phyloP scores from a whole-genome alignment of 2,888 invertebrate species.

The Thalpophila matura region DNA sequence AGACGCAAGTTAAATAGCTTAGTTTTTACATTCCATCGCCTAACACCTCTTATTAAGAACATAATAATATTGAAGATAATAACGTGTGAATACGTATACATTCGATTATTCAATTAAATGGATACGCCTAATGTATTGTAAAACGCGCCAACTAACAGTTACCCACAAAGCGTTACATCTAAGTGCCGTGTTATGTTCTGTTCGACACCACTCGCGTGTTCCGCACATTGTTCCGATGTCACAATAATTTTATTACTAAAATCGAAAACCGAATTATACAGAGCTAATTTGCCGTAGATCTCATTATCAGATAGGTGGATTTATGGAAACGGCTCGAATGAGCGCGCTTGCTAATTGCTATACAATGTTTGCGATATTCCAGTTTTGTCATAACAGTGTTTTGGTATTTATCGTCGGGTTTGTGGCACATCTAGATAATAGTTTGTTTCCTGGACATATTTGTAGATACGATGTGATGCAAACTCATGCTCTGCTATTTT shows the following conservation, averaged over 20 bases:
- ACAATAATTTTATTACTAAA: conserved; percentile 63
- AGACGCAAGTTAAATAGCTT: too few species aligned
- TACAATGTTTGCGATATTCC: conserved; percentile 62
- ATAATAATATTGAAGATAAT: not conserved
- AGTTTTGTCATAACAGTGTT: conserved; percentile 52
- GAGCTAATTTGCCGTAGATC: conserved; percentile 72
- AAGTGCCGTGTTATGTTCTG: conserved; percentile 56
- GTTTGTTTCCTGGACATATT: conserved; percentile 36
- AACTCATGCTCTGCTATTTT: not conserved
- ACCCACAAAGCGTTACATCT: conserved; percentile 18
- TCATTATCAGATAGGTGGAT: conserved; percentile 71
- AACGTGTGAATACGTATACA: not conserved
- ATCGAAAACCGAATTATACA: conserved; percentile 65
- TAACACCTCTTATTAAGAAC: not conserved
- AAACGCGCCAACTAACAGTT: conserved; percentile 29
- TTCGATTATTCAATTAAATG: conserved; percentile 21
- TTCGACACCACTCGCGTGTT: conserved; percentile 6
- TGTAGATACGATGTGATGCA: conserved; percentile 10
- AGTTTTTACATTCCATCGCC: too few species aligned
- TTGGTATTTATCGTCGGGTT: conserved; percentile 24
- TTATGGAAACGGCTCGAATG: conserved; percentile 67
- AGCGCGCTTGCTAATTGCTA: conserved; percentile 66
- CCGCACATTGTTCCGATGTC: conserved; percentile 40
- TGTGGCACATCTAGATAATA: conserved; percentile 46
- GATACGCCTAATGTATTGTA: conserved; percentile 33